These are phyloP conservation scores for Prunella strophiata DNA, from an alignment of 2,797 vertebrate species.

Conservation along the genomic window DNA sequence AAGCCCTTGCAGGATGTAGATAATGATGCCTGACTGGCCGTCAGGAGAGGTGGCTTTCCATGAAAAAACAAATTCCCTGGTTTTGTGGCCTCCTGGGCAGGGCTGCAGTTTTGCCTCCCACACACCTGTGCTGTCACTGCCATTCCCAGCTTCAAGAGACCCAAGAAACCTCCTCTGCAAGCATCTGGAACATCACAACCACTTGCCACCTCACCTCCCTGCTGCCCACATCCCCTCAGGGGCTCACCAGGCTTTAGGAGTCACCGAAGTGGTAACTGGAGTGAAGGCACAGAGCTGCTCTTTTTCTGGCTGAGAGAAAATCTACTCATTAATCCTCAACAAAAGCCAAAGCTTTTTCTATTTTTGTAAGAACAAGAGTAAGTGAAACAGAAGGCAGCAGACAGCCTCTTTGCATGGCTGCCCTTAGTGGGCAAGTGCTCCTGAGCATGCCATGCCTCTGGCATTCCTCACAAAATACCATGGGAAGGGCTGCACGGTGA, in stretches of 20 bases:
- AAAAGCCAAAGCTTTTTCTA: neutral
- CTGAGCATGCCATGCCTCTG: neutral
- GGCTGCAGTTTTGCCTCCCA: neutral
- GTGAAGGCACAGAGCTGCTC: neutral
- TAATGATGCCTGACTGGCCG: neutral
- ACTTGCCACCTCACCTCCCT: accelerated
- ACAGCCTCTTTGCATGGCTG: neutral
- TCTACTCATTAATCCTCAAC: neutral
- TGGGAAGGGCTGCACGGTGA: neutral
- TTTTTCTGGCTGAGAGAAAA: neutral
- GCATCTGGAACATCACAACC: neutral
- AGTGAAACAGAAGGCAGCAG: neutral
- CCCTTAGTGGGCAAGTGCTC: neutral
- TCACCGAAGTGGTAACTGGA: neutral
- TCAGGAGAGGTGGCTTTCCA: neutral
- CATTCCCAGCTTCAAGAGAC: neutral
- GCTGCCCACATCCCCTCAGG: neutral
- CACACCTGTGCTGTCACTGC: neutral
- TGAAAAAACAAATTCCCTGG: neutral
- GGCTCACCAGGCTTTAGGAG: neutral
- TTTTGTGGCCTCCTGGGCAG: neutral
- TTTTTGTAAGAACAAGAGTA: conserved; percentile 33
- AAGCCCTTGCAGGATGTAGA: conserved; percentile 30
- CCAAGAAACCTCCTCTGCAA: neutral
- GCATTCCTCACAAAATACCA: conserved; percentile 7